These are phyloP conservation scores for Sebastolobus altivelis DNA, from an alignment of 2,797 vertebrate genomes.

Conservation along the genomic window DNA sequence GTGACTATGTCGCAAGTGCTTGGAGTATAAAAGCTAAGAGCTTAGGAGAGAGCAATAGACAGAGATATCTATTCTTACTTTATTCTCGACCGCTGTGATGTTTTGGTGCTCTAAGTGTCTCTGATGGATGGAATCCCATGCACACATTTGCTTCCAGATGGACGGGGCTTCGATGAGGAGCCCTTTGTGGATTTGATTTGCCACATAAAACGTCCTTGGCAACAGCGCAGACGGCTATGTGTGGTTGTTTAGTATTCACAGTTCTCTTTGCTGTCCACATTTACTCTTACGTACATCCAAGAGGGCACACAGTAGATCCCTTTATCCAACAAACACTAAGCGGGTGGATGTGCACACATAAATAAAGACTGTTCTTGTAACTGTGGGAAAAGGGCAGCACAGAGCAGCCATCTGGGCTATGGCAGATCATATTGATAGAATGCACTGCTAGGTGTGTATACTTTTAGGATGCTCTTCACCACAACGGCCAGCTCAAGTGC, in stretches of 20 bases:
- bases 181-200: conserved; percentile 47
- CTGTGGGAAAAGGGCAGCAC: conserved; percentile 8
- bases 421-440: conserved; percentile 7
- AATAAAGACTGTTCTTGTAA: conserved; percentile 18
- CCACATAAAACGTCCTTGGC: conserved; percentile 44
- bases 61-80: conserved; percentile 18
- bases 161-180: conserved; percentile 21
- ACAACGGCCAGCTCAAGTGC: neutral
- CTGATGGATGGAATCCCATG: conserved; percentile 32
- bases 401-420: conserved; percentile 12
- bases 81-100: conserved; percentile 4
- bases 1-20: conserved; percentile 10
- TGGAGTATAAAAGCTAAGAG: neutral
- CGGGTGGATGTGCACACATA: conserved; percentile 15
- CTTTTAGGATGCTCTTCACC: neutral
- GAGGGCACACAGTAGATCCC: conserved; percentile 2
- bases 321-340: conserved; percentile 16
- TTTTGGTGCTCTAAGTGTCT: conserved; percentile 27
- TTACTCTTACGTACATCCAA: conserved; percentile 1
- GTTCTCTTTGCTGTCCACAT: conserved; percentile 22
- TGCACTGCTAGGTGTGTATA: neutral
- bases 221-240: conserved; percentile 4
- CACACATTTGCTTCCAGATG: conserved; percentile 42
- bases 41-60: conserved; percentile 7
- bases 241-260: conserved; percentile 35